Conservation (phyloP, 1,140 invertebrate species). For the Hyphantria cunea region DNA sequence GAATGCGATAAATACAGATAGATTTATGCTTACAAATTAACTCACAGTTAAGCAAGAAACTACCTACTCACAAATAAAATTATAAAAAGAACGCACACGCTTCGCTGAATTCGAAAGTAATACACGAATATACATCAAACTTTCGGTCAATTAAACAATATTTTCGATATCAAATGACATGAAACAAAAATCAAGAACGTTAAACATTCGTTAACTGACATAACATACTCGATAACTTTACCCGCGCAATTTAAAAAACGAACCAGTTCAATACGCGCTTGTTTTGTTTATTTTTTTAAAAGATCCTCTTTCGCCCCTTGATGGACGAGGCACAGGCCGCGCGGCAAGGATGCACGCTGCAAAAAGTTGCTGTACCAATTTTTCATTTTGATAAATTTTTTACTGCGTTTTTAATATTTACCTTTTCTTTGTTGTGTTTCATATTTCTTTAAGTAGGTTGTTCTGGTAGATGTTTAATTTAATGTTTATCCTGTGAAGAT, state of each 20-base stretch:
- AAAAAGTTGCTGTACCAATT: slow-evolving; percentile 46
- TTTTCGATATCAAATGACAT: slow-evolving; percentile 21
- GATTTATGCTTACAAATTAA: too few relatives aligned
- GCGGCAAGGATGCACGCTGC: slow-evolving; percentile 35
- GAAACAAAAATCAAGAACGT: slow-evolving; percentile 22
- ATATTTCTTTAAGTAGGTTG: not conserved
- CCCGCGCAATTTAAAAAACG: slow-evolving; percentile 24
- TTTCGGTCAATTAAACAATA: slow-evolving; percentile 35
- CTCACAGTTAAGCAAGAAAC: too few relatives aligned
- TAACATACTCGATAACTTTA: slow-evolving; percentile 30
- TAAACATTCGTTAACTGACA: slow-evolving; percentile 30
- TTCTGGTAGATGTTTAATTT: not conserved
- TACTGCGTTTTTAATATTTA: slow-evolving; percentile 27
- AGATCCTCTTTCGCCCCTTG: slow-evolving; percentile 42
- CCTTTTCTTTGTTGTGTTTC: too few relatives aligned
- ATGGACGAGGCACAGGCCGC: slow-evolving; percentile 44
- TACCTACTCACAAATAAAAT: too few relatives aligned
- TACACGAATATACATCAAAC: slow-evolving; percentile 8
- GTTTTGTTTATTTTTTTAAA: slow-evolving; percentile 47
- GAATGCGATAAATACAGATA: too few relatives aligned
- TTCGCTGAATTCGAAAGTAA: too few relatives aligned
- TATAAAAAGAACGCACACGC: too few relatives aligned
- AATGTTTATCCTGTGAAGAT: too few relatives aligned
- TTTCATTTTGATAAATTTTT: slow-evolving; percentile 54
- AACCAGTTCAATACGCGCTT: slow-evolving; percentile 23